Evolutionary conservation across 2,888 invertebrate species (phyloP), one percentile per base, ranked within the genome.

Genomic region (Steinernema hermaphroditum): DNA sequence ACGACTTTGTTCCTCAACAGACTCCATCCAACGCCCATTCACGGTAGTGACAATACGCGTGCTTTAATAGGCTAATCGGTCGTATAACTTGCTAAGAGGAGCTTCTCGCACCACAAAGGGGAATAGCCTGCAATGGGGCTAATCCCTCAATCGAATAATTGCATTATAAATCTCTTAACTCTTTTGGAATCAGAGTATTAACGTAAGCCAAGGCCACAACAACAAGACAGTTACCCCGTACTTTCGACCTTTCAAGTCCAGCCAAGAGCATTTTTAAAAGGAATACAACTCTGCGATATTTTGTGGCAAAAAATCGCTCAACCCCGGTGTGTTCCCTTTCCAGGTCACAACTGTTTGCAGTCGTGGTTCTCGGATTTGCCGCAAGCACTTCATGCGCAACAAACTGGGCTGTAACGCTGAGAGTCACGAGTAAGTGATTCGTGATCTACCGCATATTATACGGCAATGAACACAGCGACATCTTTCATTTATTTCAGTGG

Each of bases 141-240:
- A 62, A 62, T 62, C 62, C 62, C 32, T 8, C 62, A 62, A 62
- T 62, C 62, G 62, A 62, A 62, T 62, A 62, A 62, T 62, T 62
- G 62, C 62, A 62, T 62, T 62, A 29, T 62, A 62, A 29, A 62
- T 62, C 62, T 62, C 32, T 16, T 62, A 24, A 32, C 16, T 32
- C 62, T 27, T 27, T 62, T 50, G 50, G 24, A 50, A 50, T 62
- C 62, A 16, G 32, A 4, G 62, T 62, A 27, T 32, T 62, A 29
- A 16, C 46, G 16, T 9, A 46, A 46, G 46, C 46, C 46, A 46
- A 46, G 46, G 46, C 46, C 46, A 46, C 22, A 4, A 6, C 8
- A 41, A 8, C 9, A 46, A 6, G 22, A 32, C 32, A 62, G 8
- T 16, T 46, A 46, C 16, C 46, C 46, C 4, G 16, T 19, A 19